Conservation (phyloP, 2,888 invertebrate species). For the Reticulitermes lucifugus region DNA sequence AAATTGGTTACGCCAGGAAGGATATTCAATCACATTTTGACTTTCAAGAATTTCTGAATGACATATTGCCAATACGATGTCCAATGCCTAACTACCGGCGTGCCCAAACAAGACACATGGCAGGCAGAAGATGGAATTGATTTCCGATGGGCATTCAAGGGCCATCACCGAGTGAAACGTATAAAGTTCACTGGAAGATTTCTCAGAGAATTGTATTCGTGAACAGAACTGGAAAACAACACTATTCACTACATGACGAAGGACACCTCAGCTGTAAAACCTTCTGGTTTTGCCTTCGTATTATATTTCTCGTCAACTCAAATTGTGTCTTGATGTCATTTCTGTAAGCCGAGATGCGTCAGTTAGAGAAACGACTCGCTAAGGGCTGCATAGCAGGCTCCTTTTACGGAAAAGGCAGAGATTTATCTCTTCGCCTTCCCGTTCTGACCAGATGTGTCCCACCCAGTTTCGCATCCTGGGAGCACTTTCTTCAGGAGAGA, state of each 20-base stretch:
- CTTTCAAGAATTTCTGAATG: constrained; percentile 8
- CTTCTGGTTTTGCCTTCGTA: not conserved
- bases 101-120: too few species aligned
- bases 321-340: too few species aligned
- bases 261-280: not conserved
- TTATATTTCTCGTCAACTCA: too few species aligned
- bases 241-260: not conserved
- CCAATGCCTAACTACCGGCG: not conserved
- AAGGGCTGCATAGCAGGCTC: too few species aligned
- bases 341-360: too few species aligned
- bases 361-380: too few species aligned
- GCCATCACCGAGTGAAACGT: not conserved
- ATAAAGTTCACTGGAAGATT: not conserved
- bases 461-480: too few species aligned
- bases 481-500: too few species aligned
- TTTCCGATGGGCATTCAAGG: constrained; percentile 28
- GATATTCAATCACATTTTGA: not conserved
- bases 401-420: too few species aligned
- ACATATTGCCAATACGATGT: not conserved
- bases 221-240: not conserved
- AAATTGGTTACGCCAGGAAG: too few species aligned
- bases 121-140: not conserved
- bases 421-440: too few species aligned
- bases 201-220: constrained; percentile 26
- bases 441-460: too few species aligned